phyloP scores from a whole-genome alignment of 1,140 invertebrate genomes.

The Maniola jurtina region DNA sequence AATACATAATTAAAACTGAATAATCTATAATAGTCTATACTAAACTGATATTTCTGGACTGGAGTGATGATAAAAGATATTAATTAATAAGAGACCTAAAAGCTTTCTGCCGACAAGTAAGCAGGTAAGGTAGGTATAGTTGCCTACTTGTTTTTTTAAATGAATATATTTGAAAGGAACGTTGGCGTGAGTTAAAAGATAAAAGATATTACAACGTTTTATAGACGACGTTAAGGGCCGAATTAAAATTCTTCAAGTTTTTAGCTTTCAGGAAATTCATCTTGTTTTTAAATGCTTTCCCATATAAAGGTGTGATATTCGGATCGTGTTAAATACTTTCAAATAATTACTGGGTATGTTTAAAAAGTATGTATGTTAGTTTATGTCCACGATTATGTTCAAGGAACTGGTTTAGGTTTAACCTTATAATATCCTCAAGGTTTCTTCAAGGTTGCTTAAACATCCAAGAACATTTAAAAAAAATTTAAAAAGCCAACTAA shows the following conservation, averaged over 20 bases:
- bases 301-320: slow-evolving; percentile 23
- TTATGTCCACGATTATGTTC: neutral
- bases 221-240: slow-evolving; percentile 10
- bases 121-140: too few relatives aligned
- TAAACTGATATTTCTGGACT: too few relatives aligned
- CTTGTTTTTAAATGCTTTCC: slow-evolving; percentile 14
- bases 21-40: too few relatives aligned
- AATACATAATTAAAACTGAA: too few relatives aligned
- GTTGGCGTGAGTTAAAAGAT: slow-evolving; percentile 1
- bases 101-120: too few relatives aligned
- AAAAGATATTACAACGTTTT: slow-evolving; percentile 11
- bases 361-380: neutral
- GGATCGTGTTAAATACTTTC: slow-evolving; percentile 6
- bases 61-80: too few relatives aligned
- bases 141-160: neutral
- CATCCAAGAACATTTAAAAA: too few relatives aligned
- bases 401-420: neutral
- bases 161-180: neutral
- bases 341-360: neutral
- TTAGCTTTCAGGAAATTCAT: slow-evolving; percentile 15
- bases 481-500: too few relatives aligned
- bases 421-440: neutral
- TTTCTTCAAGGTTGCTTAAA: too few relatives aligned
- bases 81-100: too few relatives aligned
- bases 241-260: slow-evolving; percentile 27